These are phyloP conservation scores for Phymorhynchus buccinoides DNA, from an alignment of 1,140 invertebrate species.

Conservation along the genomic window DNA sequence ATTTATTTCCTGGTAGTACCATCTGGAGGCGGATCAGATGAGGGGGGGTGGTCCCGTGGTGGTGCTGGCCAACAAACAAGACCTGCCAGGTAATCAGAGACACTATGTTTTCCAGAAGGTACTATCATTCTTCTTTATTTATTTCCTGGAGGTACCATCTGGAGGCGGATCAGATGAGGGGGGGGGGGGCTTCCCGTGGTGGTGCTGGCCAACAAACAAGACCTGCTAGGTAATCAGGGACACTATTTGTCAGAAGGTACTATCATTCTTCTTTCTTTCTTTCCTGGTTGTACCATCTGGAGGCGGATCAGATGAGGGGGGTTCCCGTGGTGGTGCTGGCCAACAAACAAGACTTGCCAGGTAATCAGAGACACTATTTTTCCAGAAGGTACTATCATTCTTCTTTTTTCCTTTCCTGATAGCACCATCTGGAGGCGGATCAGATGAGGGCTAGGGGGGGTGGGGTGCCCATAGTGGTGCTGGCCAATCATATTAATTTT, in stretches of 20 bases:
- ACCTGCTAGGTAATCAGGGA: no score
- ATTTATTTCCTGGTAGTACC: neutral
- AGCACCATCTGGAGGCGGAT: neutral
- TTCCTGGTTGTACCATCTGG: slow-evolving; percentile 58
- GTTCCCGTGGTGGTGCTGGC: slow-evolving; percentile 97
- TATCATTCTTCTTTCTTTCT: no score
- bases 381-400: no score
- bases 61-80: slow-evolving; percentile 98
- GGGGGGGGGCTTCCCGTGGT: neutral
- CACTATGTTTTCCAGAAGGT: no score
- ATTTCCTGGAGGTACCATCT: neutral
- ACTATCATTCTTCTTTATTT: no score
- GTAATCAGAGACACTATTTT: slow-evolving; percentile 20
- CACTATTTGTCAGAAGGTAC: no score
- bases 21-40: slow-evolving; percentile 89
- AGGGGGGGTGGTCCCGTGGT: slow-evolving; percentile 95
- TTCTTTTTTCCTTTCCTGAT: neutral
- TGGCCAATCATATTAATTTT: no score
- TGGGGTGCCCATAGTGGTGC: neutral
- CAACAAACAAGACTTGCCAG: slow-evolving; percentile 87
- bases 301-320: slow-evolving; percentile 95
- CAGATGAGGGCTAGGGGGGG: slow-evolving; percentile 39
- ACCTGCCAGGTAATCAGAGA: slow-evolving; percentile 52
- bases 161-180: neutral
- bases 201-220: no score